Percentiles rank a stretch among this genome's conserved stretches.
Evolutionary conservation across 92 coral and sea anemone genomes (phyloP).

Genomic region (Palythoa caribaeorum): DNA sequence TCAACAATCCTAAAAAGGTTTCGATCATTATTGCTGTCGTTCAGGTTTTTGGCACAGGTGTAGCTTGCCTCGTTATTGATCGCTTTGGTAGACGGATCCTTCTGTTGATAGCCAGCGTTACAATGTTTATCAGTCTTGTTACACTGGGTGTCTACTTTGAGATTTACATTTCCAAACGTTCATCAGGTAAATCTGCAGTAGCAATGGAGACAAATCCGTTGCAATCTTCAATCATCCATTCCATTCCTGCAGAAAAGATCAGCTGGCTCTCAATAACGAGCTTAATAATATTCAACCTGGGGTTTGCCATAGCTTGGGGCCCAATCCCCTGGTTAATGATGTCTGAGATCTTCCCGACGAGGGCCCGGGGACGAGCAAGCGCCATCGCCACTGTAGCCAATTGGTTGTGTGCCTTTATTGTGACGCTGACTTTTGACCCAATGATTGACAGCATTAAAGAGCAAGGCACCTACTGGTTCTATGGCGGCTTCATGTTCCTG

Average conservation of each 20-base stretch:
- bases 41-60: constrained; percentile 70
- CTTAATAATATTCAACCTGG: constrained; percentile 61
- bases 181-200: background rate
- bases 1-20: constrained; percentile 71
- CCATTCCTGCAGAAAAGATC: constrained; percentile 66
- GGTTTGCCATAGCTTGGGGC: constrained; percentile 90
- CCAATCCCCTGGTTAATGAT: constrained; percentile 95
- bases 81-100: constrained; percentile 86
- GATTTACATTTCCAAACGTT: constrained; percentile 1
- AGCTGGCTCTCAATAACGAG: constrained; percentile 83
- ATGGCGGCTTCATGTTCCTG: constrained; percentile 71
- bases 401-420: constrained; percentile 77
- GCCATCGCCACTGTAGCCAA: constrained; percentile 78
- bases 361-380: constrained; percentile 88
- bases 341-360: constrained; percentile 90
- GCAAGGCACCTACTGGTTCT: constrained; percentile 89
- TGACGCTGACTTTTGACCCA: constrained; percentile 71
- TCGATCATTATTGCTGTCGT: constrained; percentile 74
- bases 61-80: constrained; percentile 74
- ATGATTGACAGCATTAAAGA: constrained; percentile 59
- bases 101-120: constrained; percentile 71
- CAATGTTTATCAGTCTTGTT: constrained; percentile 72
- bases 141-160: constrained; percentile 82
- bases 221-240: constrained; percentile 43
- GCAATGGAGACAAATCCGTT: background rate